Conservation (phyloP, 2,888 invertebrate genomes). For the Pimpla rufipes region DNA sequence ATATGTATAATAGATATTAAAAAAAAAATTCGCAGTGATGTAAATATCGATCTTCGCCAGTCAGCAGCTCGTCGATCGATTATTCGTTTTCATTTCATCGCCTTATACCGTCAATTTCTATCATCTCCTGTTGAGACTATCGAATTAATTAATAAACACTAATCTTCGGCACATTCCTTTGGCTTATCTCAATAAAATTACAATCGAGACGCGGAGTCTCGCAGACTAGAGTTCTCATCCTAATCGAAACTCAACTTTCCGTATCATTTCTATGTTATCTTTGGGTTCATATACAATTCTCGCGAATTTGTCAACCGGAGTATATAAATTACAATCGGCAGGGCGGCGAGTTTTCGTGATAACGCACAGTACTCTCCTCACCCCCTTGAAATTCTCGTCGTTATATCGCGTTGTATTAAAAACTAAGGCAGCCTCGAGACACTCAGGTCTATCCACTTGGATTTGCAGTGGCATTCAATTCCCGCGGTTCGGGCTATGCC, state of each 20-base stretch:
- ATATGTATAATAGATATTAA: slow-evolving; percentile 40
- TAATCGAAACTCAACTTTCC: slow-evolving; percentile 54
- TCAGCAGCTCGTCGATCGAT: slow-evolving; percentile 41
- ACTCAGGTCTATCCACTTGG: slow-evolving; percentile 1
- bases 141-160: slow-evolving; percentile 37
- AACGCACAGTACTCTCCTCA: slow-evolving; percentile 22
- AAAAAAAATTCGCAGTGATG: slow-evolving; percentile 46
- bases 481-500: slow-evolving; percentile 8
- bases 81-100: slow-evolving; percentile 22
- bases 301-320: slow-evolving; percentile 17
- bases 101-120: slow-evolving; percentile 4
- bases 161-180: slow-evolving; percentile 49
- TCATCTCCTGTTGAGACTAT: slow-evolving; percentile 43
- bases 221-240: slow-evolving; percentile 50
- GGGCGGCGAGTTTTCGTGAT: slow-evolving; percentile 34
- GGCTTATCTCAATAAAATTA: slow-evolving; percentile 43
- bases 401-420: slow-evolving; percentile 44
- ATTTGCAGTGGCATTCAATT: slow-evolving; percentile 9
- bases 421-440: slow-evolving; percentile 35
- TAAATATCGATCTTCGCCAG: slow-evolving; percentile 10
- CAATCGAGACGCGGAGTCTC: slow-evolving; percentile 28
- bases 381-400: neutral
- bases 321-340: slow-evolving; percentile 11
- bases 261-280: slow-evolving; percentile 18
- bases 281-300: neutral